A percentile compares a stretch with the other conserved stretches of the same genome.
Conservation (phyloP, 1,140 invertebrate genomes). For the Nasonia vitripennis region DNA sequence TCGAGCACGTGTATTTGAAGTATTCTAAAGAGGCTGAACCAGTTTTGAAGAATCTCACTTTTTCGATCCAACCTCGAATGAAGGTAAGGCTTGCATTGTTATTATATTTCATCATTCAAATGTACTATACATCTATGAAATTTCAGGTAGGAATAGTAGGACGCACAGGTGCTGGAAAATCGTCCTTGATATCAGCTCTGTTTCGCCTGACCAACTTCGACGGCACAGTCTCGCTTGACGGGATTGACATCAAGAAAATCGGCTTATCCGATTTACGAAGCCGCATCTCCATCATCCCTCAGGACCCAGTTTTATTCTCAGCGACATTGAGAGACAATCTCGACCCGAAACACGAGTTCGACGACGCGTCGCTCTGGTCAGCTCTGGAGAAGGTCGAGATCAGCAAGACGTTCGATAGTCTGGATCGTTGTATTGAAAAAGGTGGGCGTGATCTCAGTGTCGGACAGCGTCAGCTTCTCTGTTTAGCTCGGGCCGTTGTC, state of each 20-base stretch:
- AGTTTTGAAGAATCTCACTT: constrained; percentile 17
- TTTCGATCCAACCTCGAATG: neutral
- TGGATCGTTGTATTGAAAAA: constrained; percentile 77
- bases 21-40: constrained; percentile 31
- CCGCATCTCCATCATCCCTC: constrained; percentile 79
- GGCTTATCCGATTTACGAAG: neutral
- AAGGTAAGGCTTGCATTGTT: constrained; percentile 54
- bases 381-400: constrained; percentile 77
- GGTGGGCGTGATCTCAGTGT: constrained; percentile 81
- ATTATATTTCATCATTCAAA: neutral
- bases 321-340: constrained; percentile 79
- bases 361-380: constrained; percentile 80
- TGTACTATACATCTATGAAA: constrained; percentile 70
- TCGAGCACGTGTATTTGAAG: constrained; percentile 77
- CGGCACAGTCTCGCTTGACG: neutral
- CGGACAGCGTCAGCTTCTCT: constrained; percentile 83
- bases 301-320: constrained; percentile 81
- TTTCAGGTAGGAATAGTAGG: constrained; percentile 24
- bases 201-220: neutral
- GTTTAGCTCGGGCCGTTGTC: constrained; percentile 81
- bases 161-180: constrained; percentile 33
- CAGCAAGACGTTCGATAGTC: constrained; percentile 42
- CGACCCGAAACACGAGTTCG: constrained; percentile 78
- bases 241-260: neutral
- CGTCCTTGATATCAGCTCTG: constrained; percentile 15